Evolutionary conservation across 1,140 invertebrate genomes (phyloP).

Genomic region (Drosophila ohnishii): DNA sequence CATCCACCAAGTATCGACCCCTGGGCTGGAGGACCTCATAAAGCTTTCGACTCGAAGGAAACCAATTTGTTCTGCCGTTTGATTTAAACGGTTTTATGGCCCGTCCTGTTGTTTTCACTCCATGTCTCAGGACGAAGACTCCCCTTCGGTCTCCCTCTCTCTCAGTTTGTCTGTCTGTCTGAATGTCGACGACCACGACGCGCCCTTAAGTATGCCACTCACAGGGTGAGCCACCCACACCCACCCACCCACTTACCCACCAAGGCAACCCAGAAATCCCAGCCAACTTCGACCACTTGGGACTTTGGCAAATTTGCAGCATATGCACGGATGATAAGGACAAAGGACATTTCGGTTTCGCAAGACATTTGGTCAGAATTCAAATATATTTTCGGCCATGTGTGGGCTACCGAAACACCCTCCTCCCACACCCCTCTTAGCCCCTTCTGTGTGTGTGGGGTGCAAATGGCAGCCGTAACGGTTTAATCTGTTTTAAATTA

Average conservation of each 20-base stretch:
- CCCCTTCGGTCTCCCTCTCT: constrained; percentile 7
- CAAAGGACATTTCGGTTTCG: constrained; percentile 62
- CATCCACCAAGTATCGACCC: constrained; percentile 51
- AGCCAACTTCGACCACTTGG: constrained; percentile 22
- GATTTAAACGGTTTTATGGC: constrained; percentile 81
- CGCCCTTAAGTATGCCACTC: constrained; percentile 80
- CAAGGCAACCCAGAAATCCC: constrained; percentile 18
- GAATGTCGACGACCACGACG: constrained; percentile 58
- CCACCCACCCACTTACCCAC: constrained; percentile 14
- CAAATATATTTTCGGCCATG: constrained; percentile 67
- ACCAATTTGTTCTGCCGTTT: constrained; percentile 82
- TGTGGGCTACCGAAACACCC: constrained; percentile 25
- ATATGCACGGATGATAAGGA: constrained; percentile 67
- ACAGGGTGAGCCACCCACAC: constrained; percentile 21
- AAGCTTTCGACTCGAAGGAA: constrained; percentile 80
- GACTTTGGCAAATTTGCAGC: constrained; percentile 75
- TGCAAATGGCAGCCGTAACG: constrained; percentile 79
- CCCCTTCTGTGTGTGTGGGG: constrained; percentile 35
- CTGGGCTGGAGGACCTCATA: constrained; percentile 65
- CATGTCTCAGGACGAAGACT: constrained; percentile 26
- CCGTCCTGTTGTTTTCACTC: constrained; percentile 78
- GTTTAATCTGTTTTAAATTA: constrained; percentile 82
- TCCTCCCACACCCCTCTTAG: background rate
- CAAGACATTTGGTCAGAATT: constrained; percentile 80
- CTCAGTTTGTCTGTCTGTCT: constrained; percentile 9